These are phyloP conservation scores for Lasioglossum albipes DNA, from an alignment of 1,140 invertebrate genomes.

Conservation along the genomic window DNA sequence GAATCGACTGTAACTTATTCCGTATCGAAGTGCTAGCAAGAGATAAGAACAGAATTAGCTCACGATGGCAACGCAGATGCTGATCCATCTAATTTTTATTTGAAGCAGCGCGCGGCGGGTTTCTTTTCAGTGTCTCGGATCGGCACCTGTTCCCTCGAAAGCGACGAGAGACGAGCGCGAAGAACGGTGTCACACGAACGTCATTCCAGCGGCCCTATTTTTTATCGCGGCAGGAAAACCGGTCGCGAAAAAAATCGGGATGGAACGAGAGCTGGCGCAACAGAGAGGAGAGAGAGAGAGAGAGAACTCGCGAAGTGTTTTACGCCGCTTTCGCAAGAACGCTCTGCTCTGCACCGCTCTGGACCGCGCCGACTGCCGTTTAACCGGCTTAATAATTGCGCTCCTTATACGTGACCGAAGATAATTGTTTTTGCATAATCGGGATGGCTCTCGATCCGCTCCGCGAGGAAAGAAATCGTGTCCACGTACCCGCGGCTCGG, in stretches of 20 bases:
- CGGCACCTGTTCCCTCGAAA: not conserved
- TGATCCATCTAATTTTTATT: too few species aligned
- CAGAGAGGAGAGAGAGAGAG: conserved; percentile 18
- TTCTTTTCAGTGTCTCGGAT: not conserved
- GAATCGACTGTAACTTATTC: too few species aligned
- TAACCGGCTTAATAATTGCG: conserved; percentile 63
- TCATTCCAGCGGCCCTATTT: not conserved
- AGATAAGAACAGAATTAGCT: too few species aligned
- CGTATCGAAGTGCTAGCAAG: too few species aligned
- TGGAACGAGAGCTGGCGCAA: not conserved
- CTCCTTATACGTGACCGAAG: conserved; percentile 60
- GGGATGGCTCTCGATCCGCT: conserved; percentile 44
- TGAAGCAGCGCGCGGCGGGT: not conserved
- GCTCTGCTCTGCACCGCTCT: not conserved
- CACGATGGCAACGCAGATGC: too few species aligned
- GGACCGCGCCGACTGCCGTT: conserved; percentile 11
- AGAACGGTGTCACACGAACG: conserved; percentile 13
- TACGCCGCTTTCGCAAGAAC: conserved; percentile 48
- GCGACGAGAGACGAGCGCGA: not conserved
- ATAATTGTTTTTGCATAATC: conserved; percentile 69
- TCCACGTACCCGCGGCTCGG: not conserved
- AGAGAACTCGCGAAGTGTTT: conserved; percentile 7
- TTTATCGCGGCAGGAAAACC: conserved; percentile 2
- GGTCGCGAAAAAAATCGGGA: conserved; percentile 20
- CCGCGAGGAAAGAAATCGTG: conserved; percentile 35